Conservation (phyloP, 2,113 vertebrate genomes). For the Spea bombifrons region DNA sequence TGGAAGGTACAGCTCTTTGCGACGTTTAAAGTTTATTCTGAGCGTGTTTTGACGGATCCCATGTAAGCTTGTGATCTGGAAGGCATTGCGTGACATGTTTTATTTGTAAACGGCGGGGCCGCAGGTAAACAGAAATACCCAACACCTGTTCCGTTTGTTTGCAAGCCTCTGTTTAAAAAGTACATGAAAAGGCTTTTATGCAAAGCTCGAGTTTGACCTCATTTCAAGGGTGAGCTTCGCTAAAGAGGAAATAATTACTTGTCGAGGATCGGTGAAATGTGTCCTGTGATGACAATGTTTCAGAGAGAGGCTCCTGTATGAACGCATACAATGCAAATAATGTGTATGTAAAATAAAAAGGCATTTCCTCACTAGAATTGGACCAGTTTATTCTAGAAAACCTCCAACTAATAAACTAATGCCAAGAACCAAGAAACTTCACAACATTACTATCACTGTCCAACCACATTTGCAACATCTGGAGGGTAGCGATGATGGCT, state of each 20-base stretch:
- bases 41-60: slow-evolving; percentile 27
- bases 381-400: too few relatives aligned
- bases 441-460: neutral
- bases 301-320: neutral
- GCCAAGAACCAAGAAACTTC: neutral
- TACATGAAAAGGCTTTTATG: neutral
- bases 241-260: slow-evolving; percentile 9
- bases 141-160: slow-evolving; percentile 24
- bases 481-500: neutral
- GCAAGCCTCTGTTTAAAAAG: neutral
- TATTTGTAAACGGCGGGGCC: slow-evolving; percentile 21
- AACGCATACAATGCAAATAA: neutral
- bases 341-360: neutral
- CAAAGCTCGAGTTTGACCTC: neutral
- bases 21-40: neutral
- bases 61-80: slow-evolving; percentile 20
- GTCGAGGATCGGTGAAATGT: neutral
- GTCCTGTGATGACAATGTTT: neutral
- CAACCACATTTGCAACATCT: neutral
- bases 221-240: slow-evolving; percentile 10
- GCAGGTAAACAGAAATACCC: neutral
- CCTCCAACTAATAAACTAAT: too few relatives aligned
- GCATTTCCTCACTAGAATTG: too few relatives aligned
- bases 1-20: neutral
- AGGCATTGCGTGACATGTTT: slow-evolving; percentile 20